A percentile compares a stretch with the other conserved stretches of the same genome.
phyloP scores from a whole-genome alignment of 2,797 vertebrate genomes.

The Caiman crocodilus region DNA sequence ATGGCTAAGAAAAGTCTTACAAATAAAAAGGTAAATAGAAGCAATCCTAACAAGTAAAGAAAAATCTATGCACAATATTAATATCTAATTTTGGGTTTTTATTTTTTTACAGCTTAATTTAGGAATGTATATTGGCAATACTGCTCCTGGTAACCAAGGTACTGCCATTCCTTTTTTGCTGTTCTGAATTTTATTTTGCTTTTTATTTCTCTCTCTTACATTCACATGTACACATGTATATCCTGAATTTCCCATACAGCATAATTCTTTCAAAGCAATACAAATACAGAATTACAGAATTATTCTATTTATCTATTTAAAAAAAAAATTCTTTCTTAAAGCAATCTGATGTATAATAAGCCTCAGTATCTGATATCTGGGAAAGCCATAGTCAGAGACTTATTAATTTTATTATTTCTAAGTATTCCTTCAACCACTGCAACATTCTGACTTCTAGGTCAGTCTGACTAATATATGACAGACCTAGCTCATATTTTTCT shows the following conservation, averaged over 20 bases:
- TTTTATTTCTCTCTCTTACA: background rate
- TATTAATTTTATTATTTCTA: background rate
- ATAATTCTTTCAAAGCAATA: background rate
- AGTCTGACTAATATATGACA: background rate
- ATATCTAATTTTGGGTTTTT: no score
- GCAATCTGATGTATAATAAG: background rate
- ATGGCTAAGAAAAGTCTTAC: background rate
- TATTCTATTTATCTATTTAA: background rate
- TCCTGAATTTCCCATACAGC: accelerated
- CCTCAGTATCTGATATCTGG: background rate
- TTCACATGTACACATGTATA: background rate
- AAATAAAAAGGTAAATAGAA: background rate
- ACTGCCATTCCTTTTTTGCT: background rate
- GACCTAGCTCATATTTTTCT: background rate
- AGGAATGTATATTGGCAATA: background rate
- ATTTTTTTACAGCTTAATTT: no score
- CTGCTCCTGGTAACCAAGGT: background rate
- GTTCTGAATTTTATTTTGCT: background rate
- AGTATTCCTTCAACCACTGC: background rate
- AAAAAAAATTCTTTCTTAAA: background rate
- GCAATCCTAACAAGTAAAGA: background rate
- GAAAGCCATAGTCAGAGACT: background rate
- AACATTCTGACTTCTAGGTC: background rate
- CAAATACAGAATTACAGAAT: background rate
- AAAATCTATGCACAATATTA: background rate